A percentile compares a stretch with the other conserved stretches of the same genome.
phyloP scores from a whole-genome alignment of 2,797 vertebrate genomes.

The Darevskia mixta region DNA sequence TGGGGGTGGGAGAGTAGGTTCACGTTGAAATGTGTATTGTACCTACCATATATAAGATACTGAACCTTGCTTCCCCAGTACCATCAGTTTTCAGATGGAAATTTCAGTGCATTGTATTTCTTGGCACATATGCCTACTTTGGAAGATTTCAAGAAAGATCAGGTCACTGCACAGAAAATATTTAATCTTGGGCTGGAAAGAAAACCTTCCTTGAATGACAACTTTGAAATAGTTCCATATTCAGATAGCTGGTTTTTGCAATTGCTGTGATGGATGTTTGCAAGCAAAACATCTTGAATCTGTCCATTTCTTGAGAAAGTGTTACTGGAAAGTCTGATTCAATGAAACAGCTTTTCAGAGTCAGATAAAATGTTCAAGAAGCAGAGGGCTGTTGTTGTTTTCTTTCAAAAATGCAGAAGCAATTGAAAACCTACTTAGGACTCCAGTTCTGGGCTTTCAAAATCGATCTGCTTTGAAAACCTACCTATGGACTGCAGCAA shows the following conservation, averaged over 20 bases:
- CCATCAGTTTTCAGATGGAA: background rate
- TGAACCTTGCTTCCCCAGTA: background rate
- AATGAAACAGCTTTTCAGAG: background rate
- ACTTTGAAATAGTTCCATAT: background rate
- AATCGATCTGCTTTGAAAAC: background rate
- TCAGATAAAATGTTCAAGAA: background rate
- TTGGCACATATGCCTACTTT: conserved; percentile 9
- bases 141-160: conserved; percentile 8
- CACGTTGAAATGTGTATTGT: background rate
- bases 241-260: background rate
- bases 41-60: background rate
- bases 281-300: conserved; percentile 4
- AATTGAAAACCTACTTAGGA: background rate
- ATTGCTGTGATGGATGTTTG: background rate
- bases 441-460: background rate
- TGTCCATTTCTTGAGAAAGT: background rate
- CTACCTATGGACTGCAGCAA: background rate
- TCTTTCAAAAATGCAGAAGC: background rate
- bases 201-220: conserved; percentile 1
- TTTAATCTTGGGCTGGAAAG: background rate
- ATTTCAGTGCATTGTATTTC: background rate
- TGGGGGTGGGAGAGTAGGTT: background rate
- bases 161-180: background rate
- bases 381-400: background rate
- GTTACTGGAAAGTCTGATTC: background rate